These are phyloP conservation scores for Cardiocondyla obscurior DNA, from an alignment of 1,140 invertebrate genomes.

Conservation along the genomic window DNA sequence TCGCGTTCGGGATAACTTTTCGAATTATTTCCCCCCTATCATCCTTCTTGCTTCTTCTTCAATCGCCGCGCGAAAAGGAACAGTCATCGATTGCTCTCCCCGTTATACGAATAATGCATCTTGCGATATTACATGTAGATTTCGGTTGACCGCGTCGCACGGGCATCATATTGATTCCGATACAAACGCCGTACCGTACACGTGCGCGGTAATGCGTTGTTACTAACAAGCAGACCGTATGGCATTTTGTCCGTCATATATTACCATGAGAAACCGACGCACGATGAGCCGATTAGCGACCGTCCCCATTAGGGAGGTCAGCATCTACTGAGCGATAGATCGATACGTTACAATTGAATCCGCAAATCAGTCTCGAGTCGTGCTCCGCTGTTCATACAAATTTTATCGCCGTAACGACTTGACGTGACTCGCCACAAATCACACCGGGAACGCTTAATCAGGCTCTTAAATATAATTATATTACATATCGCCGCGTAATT, in stretches of 20 bases:
- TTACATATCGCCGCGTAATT: neutral
- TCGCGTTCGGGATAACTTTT: neutral
- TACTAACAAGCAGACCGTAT: constrained; percentile 11
- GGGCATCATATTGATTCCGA: constrained; percentile 36
- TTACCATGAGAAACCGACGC: constrained; percentile 48
- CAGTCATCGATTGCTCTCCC: neutral
- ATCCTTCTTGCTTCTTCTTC: neutral
- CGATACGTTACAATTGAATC: neutral
- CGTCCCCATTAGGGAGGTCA: constrained; percentile 49
- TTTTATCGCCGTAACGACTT: neutral
- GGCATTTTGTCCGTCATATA: constrained; percentile 34
- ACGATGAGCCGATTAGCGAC: constrained; percentile 36
- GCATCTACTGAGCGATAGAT: constrained; percentile 2
- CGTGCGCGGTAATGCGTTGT: constrained; percentile 1
- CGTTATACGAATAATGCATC: constrained; percentile 29
- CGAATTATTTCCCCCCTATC: too few relatives aligned
- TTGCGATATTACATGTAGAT: constrained; percentile 1
- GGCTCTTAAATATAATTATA: neutral
- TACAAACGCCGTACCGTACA: constrained; percentile 15
- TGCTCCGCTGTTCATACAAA: neutral
- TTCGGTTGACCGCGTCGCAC: constrained; percentile 23
- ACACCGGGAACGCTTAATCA: neutral
- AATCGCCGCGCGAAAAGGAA: constrained; percentile 24
- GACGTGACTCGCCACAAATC: neutral
- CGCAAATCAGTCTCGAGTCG: neutral